Conservation (phyloP, 2,797 vertebrate species). For the Pseudomugil tenellus region DNA sequence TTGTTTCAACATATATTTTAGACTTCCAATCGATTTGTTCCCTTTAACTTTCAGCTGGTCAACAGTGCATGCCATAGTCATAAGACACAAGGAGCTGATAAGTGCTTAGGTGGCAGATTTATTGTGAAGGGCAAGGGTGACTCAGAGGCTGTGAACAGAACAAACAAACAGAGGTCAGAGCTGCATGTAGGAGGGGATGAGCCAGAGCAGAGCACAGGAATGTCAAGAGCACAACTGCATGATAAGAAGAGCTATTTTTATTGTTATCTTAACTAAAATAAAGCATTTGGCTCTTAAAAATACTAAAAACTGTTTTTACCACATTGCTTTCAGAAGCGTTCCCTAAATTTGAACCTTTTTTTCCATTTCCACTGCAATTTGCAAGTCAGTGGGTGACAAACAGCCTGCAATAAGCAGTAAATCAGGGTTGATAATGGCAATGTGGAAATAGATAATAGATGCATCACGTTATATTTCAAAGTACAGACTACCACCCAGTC, state of each 20-base stretch:
- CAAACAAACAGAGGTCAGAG: constrained; percentile 47
- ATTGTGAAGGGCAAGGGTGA: constrained; percentile 58
- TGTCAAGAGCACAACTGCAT: constrained; percentile 13
- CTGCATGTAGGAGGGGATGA: constrained; percentile 43
- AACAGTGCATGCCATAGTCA: constrained; percentile 19
- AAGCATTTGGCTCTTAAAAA: neutral
- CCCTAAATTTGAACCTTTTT: constrained; percentile 4
- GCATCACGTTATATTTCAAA: constrained; percentile 39
- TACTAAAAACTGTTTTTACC: neutral
- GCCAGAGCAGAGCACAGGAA: constrained; percentile 39
- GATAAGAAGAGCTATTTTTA: constrained; percentile 5
- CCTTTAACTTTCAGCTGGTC: constrained; percentile 19
- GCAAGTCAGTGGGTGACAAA: constrained; percentile 21
- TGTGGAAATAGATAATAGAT: constrained; percentile 29
- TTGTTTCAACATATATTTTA: constrained; percentile 3
- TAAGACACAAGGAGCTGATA: constrained; percentile 46
- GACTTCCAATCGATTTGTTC: constrained; percentile 23
- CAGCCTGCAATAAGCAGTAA: constrained; percentile 15
- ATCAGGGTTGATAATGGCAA: constrained; percentile 33
- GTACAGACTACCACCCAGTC: constrained; percentile 51
- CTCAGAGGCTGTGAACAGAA: constrained; percentile 42
- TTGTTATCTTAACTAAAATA: constrained; percentile 6
- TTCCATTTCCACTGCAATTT: constrained; percentile 19
- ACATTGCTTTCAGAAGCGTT: neutral
- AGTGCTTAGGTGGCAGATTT: constrained; percentile 40